These are phyloP conservation scores for Watersipora subatra DNA, from an alignment of 1,140 invertebrate species.

Conservation along the genomic window DNA sequence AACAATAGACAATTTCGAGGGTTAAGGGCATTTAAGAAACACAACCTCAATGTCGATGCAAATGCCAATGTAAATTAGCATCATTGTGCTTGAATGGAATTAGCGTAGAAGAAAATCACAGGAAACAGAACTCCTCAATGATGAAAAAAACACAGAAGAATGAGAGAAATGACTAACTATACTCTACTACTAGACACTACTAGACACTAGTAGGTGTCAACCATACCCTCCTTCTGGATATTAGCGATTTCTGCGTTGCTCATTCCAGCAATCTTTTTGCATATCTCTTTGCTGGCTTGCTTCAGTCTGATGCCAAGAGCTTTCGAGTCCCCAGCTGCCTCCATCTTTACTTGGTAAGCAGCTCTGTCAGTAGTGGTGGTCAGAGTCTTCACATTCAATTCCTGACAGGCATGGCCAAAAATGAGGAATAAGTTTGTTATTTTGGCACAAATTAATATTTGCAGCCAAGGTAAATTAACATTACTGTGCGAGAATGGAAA, in stretches of 20 bases:
- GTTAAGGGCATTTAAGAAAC: too few relatives aligned
- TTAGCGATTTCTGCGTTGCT: conserved; percentile 41
- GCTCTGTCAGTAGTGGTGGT: conserved; percentile 78
- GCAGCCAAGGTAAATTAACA: not conserved
- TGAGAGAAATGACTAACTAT: too few relatives aligned
- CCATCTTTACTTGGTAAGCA: conserved; percentile 79
- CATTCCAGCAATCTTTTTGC: conserved; percentile 56
- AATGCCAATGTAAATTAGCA: too few relatives aligned
- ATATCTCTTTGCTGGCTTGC: conserved; percentile 66
- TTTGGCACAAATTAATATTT: not conserved
- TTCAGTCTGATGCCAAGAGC: conserved; percentile 53
- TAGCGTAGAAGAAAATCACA: too few relatives aligned
- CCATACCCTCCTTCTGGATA: not conserved
- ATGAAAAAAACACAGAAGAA: too few relatives aligned
- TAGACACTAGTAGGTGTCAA: too few relatives aligned
- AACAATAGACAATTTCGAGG: too few relatives aligned
- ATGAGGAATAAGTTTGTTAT: not conserved
- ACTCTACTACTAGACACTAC: too few relatives aligned
- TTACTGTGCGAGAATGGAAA: not conserved
- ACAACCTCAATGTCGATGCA: too few relatives aligned
- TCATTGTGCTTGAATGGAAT: too few relatives aligned
- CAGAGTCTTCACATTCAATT: conserved; percentile 82
- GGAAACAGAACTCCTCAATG: too few relatives aligned
- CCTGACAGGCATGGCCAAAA: conserved; percentile 35
- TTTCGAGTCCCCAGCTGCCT: conserved; percentile 85